phyloP scores from a whole-genome alignment of 2,888 invertebrate species.

The Onchidella celtica region DNA sequence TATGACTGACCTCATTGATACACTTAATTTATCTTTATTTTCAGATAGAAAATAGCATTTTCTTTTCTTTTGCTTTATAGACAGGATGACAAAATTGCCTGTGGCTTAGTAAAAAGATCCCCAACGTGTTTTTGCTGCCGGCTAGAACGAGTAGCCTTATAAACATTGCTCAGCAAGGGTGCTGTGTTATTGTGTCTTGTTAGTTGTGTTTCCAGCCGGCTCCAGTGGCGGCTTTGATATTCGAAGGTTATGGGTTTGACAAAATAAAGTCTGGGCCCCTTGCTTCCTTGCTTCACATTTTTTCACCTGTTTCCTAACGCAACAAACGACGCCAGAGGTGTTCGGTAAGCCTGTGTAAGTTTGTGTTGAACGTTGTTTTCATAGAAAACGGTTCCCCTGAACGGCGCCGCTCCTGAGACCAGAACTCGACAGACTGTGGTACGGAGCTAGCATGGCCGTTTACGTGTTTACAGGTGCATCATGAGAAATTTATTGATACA shows the following conservation, averaged over 20 bases:
- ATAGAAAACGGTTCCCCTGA: too few relatives aligned
- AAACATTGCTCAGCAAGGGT: background rate
- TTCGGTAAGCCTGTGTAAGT: slow-evolving; percentile 8
- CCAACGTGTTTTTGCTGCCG: background rate
- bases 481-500: too few relatives aligned
- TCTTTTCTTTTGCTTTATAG: too few relatives aligned
- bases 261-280: background rate
- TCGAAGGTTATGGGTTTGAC: slow-evolving; percentile 9
- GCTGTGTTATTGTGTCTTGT: background rate
- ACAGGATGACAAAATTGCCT: too few relatives aligned
- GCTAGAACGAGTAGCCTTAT: background rate
- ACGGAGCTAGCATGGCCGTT: too few relatives aligned
- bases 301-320: slow-evolving; percentile 3
- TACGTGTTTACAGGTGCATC: too few relatives aligned
- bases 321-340: background rate
- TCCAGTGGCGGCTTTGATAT: background rate
- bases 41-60: too few relatives aligned
- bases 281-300: background rate
- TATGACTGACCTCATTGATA: too few relatives aligned
- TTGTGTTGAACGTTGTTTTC: background rate
- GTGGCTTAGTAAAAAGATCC: background rate
- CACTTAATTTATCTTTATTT: too few relatives aligned
- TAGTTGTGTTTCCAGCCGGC: background rate
- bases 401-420: too few relatives aligned
- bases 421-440: too few relatives aligned